These are phyloP conservation scores for Pyrrhosoma nymphula DNA, from an alignment of 2,888 invertebrate genomes.

Conservation along the genomic window DNA sequence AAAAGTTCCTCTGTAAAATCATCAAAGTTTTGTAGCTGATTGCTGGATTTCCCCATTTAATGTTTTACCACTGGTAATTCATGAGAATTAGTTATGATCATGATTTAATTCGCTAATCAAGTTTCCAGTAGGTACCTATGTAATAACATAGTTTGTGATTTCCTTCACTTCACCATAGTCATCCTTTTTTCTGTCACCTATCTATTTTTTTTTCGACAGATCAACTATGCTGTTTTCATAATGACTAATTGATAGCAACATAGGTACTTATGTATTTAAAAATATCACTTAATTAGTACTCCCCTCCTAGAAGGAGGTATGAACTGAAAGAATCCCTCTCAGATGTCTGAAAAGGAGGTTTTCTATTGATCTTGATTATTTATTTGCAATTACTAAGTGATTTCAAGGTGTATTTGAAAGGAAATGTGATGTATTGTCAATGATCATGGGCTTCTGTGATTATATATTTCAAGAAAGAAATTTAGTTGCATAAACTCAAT, in stretches of 20 bases:
- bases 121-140: too few relatives aligned
- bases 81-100: background rate
- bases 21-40: background rate
- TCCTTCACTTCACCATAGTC: background rate
- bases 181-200: background rate
- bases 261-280: background rate
- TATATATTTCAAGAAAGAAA: background rate
- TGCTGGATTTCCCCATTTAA: background rate
- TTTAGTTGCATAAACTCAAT: background rate
- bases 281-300: background rate
- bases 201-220: background rate
- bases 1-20: background rate
- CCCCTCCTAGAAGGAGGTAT: background rate
- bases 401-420: background rate
- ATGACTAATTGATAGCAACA: background rate
- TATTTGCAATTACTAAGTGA: background rate
- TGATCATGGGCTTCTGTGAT: background rate
- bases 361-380: background rate
- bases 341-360: background rate
- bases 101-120: background rate
- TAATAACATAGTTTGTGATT: background rate
- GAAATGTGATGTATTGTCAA: background rate
- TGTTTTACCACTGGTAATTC: background rate
- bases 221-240: background rate
- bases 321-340: background rate